Base-by-base conservation (phyloP, 1,140 invertebrate species). In the Scaptomyza pallida region DNA sequence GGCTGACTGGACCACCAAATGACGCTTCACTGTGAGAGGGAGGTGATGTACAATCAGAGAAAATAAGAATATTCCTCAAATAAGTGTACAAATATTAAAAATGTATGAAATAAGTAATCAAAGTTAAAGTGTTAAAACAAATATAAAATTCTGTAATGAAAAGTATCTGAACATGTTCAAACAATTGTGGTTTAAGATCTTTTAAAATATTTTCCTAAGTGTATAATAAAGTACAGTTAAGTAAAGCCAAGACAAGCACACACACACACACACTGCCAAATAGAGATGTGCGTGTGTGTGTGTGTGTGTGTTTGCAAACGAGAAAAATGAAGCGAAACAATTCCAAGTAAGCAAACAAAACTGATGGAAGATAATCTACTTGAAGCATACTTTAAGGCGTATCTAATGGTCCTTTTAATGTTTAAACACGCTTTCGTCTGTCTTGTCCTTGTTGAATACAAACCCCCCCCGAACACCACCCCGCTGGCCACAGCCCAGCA, bases 351-450 rank as follows among this genome's bases (percentile, higher is more conserved):
- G 82, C 82, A 86, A 86, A 86, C 82, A 86, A 86, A 86, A 90
- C 77, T 90, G 88, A 90, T 90, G 88, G 76, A 83, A 90, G 82
- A 90, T 90, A 90, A 90, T 90, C 89, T 89, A 78, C 89, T 90
- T 90, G 88, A 89, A 89, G 88, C 82, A 90, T 90, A 89, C 89
- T 90, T 90, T 90, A 90, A 90, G 89, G 89, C 89, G 89, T 85
- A 90, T 89, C 82, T 90, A 90, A 90, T 90, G 83, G 88, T 85
- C 79, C 83, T 86, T 78, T 90, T 81, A 85, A 81, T 82, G 83
- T 90, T 90, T 90, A 85, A 90, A 89, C 80, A 89, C 82, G 83
- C 82, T 79, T 86, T 88, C 82, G 62, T 78, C 72, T 67, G 51
- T 69, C 56, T 70, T 70, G 41, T 55, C 64, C 48, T 62, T 51